Evolutionary conservation across 2,797 vertebrate species (phyloP).

Genomic region (Malacoraja senta): DNA sequence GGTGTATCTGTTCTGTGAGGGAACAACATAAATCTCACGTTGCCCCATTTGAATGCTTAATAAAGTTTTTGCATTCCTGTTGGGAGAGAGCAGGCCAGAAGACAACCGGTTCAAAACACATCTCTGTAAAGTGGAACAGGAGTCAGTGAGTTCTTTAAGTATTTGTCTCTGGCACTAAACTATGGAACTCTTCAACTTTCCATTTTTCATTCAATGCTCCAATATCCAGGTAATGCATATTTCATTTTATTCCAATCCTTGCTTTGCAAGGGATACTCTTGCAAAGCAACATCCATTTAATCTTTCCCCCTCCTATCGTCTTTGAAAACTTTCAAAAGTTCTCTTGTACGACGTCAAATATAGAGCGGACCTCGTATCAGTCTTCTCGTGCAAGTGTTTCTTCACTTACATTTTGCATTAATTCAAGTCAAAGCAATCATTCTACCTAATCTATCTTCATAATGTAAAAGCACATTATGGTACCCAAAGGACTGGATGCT

Average conservation of each 20-base stretch:
- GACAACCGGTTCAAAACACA: background rate
- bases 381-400: background rate
- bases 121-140: background rate
- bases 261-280: background rate
- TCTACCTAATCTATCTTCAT: background rate
- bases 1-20: background rate
- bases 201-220: background rate
- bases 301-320: no score
- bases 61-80: background rate
- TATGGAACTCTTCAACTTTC: background rate
- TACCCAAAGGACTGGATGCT: background rate
- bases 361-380: background rate
- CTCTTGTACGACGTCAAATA: background rate
- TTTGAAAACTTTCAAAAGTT: background rate
- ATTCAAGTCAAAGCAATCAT: slow-evolving; percentile 7
- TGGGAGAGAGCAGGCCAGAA: background rate
- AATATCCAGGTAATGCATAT: background rate
- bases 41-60: background rate
- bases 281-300: background rate
- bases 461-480: background rate
- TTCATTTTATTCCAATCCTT: background rate
- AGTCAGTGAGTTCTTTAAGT: background rate
- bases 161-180: background rate
- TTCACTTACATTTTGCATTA: background rate
- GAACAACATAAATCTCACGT: slow-evolving; percentile 1